Evolutionary conservation across 2,113 vertebrate genomes (phyloP).

Genomic region (Willisornis vidua): DNA sequence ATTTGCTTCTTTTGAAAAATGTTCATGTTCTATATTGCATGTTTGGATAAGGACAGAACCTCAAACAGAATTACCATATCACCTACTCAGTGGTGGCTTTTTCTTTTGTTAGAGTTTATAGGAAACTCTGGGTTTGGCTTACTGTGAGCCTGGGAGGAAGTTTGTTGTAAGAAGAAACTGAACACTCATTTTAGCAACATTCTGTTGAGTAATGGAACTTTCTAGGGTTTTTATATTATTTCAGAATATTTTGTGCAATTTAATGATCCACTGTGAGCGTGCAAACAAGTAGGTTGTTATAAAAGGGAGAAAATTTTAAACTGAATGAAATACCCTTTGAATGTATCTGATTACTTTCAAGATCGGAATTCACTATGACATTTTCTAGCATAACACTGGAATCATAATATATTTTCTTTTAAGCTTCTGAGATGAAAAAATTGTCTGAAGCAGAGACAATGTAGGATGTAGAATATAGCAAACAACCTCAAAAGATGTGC

Average conservation of each 20-base stretch:
- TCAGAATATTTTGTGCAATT: background rate
- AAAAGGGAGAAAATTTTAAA: background rate
- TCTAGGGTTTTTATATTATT: background rate
- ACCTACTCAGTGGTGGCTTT: background rate
- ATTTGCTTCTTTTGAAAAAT: background rate
- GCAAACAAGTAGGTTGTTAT: background rate
- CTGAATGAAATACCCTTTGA: background rate
- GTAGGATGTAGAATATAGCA: background rate
- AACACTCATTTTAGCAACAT: background rate
- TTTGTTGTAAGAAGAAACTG: background rate
- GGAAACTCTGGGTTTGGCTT: background rate
- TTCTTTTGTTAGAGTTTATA: background rate
- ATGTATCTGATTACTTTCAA: background rate
- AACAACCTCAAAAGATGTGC: background rate
- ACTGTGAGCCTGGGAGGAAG: background rate
- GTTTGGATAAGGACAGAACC: background rate
- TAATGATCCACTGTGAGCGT: background rate
- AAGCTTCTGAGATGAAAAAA: background rate
- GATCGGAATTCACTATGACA: background rate
- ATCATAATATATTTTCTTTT: background rate
- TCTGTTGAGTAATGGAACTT: background rate
- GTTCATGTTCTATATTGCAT: background rate
- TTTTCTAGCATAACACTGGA: background rate
- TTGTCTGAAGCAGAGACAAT: background rate
- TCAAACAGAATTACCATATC: background rate